Conservation (phyloP, 2,113 vertebrate species). For the Saimiri boliviensis region DNA sequence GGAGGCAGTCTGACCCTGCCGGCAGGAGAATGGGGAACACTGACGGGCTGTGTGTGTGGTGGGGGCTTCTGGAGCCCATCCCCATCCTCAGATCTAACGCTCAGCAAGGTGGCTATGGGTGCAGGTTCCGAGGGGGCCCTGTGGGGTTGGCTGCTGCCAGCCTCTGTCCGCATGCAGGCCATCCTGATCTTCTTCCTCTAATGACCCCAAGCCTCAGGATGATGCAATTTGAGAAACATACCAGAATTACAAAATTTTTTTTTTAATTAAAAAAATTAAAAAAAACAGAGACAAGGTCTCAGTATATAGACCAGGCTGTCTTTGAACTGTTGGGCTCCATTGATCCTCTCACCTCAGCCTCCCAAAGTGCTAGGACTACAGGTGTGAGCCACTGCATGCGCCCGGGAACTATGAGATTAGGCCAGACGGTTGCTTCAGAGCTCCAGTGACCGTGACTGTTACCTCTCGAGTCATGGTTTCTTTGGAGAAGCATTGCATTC, state of each 20-base stretch:
- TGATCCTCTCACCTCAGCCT: too few relatives aligned
- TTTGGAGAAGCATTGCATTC: neutral
- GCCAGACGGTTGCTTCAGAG: neutral
- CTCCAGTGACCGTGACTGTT: neutral
- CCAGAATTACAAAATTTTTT: too few relatives aligned
- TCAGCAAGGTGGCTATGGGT: too few relatives aligned
- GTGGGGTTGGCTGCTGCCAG: neutral
- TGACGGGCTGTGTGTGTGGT: too few relatives aligned
- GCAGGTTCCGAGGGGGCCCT: neutral
- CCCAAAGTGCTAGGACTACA: too few relatives aligned
- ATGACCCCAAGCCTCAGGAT: neutral
- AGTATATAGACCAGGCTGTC: too few relatives aligned
- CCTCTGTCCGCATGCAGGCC: rapidly evolving
- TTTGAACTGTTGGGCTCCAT: too few relatives aligned
- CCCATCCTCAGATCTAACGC: neutral
- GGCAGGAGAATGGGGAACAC: too few relatives aligned
- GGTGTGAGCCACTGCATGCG: too few relatives aligned
- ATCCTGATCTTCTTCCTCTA: neutral
- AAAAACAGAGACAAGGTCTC: too few relatives aligned
- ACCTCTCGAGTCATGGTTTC: neutral
- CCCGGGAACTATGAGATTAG: neutral
- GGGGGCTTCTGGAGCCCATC: neutral
- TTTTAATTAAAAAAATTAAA: too few relatives aligned
- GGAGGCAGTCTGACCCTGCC: neutral
- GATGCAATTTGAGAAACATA: neutral